phyloP scores from a whole-genome alignment of 2,888 invertebrate species.

The Ischnura elegans region DNA sequence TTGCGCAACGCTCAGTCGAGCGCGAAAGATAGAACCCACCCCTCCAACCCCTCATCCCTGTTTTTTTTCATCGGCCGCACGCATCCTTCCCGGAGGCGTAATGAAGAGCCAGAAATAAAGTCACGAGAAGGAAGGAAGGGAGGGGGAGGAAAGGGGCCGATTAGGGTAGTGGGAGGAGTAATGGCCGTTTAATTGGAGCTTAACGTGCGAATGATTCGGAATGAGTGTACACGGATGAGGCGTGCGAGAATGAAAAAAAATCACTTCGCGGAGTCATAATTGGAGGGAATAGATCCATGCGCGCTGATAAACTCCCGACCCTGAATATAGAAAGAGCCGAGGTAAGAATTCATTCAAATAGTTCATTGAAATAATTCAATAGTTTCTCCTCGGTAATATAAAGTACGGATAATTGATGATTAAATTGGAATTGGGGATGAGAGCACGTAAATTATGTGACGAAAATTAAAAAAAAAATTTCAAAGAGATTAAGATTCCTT shows the following conservation, averaged over 20 bases:
- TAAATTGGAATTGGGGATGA: too few relatives aligned
- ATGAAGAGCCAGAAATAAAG: constrained; percentile 15
- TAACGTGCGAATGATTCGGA: too few relatives aligned
- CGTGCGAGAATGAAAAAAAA: not conserved
- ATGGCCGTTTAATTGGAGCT: not conserved
- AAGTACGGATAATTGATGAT: too few relatives aligned
- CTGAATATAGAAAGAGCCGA: too few relatives aligned
- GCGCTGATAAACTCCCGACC: too few relatives aligned
- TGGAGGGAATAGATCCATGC: not conserved
- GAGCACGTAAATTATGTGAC: too few relatives aligned
- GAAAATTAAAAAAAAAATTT: too few relatives aligned
- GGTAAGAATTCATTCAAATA: too few relatives aligned
- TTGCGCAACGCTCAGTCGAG: not conserved
- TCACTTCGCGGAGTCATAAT: not conserved
- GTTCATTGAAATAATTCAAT: too few relatives aligned
- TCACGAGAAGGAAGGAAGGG: not conserved
- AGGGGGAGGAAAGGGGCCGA: not conserved
- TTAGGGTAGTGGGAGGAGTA: not conserved
- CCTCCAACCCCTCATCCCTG: not conserved
- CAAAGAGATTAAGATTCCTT: too few relatives aligned
- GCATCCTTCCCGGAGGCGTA: not conserved
- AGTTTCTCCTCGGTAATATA: too few relatives aligned
- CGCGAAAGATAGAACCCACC: not conserved
- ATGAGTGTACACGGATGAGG: not conserved
- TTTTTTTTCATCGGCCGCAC: not conserved